Evolutionary conservation across 2,888 invertebrate species (phyloP), one percentile per base, ranked within the genome.

Genomic region (Noctua pronuba): DNA sequence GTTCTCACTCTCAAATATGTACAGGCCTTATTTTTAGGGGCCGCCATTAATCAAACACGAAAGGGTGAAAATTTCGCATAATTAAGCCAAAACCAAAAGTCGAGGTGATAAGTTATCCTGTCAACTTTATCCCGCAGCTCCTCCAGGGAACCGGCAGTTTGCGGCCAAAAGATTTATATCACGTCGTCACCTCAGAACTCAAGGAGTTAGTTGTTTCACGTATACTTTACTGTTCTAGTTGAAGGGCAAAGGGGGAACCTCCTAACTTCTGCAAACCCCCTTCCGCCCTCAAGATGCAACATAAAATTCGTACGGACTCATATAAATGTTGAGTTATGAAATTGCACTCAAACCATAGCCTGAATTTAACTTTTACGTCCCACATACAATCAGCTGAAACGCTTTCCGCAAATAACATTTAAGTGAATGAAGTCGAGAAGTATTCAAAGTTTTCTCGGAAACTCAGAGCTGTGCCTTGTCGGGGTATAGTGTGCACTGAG

Each of bases 91-190:
- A 77, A 83, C 62, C 73, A 80, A 77, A 77, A 73, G n/a, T 75
- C 70, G 58, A 66, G 64, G 70, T 75, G 77, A 79, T 75, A 75
- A 72, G 38, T 79, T 60, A 73, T 75, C 69, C 58, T 35, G 52
- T 73, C 70, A 77, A 82, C 58, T 73, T 79, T 71, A 76, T 73
- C 58, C 62, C 52, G 13, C 38, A 44, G n/a, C 46, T 76, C 31
- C 73, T 65, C 66, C 2, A 41, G 64, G 74, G 46, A 52, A 31
- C 58, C 28, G 49, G 71, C 73, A 67, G 67, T 76, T 66, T 78
- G 80, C 46, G 55, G 64, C 55, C 44, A 71, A 72, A 76, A 84
- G 81, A 86, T 86, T 86, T 86, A 80, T 85, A 74, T 67, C 73
- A 71, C n/a, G 68, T 76, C 64, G 64, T 21, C 75, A 74, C 76